Evolutionary conservation across 1,140 invertebrate genomes (phyloP), one percentile per base, ranked within the genome.

Genomic region (Leguminivora glycinivorella): DNA sequence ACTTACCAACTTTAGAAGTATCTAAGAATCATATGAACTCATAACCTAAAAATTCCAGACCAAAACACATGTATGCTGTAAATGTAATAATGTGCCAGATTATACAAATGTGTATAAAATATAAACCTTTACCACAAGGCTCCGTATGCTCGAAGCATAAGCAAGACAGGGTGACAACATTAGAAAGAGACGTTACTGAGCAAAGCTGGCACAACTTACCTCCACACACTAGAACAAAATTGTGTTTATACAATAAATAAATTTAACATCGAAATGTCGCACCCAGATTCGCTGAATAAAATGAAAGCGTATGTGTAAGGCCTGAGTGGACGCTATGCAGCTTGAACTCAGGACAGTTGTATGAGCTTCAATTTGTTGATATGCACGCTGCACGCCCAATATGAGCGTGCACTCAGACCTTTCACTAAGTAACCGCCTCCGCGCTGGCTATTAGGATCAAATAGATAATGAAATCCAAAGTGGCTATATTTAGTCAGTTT

Each of bases 141-240:
- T 63, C 58, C 58, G 26, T 26, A 17, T 17, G 26, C 58, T 63
- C 58, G 25, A 63, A 17, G 68, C 40, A 43, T 56, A 72, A 82
- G 80, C 78, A 58, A 79, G 75, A 82, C 80, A 80, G 80, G 76
- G 75, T 78, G 78, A 77, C 78, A 77, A 82, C 69, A 75, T 74
- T 71, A 71, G 56, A 47, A 52, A 68, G 69, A 58, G 69, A 63
- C 70, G 38, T 72, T 72, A 67, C 63, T 63, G 29, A 71, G 72
- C 75, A 26, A 77, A 77, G 77, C 80, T 26, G 38, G 69, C 68
- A 58, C 9, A 63, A 77, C 75, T 80, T 77, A 82, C 78, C 76
- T 76, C 74, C 68, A 66, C n/a, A 66, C 17, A 63, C 58, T 63
- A 63, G 58, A 63, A 63, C 26, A 40, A 43, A 34, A 43, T 43